phyloP scores from a whole-genome alignment of 2,797 vertebrate species.

The Onychomys leucogaster region DNA sequence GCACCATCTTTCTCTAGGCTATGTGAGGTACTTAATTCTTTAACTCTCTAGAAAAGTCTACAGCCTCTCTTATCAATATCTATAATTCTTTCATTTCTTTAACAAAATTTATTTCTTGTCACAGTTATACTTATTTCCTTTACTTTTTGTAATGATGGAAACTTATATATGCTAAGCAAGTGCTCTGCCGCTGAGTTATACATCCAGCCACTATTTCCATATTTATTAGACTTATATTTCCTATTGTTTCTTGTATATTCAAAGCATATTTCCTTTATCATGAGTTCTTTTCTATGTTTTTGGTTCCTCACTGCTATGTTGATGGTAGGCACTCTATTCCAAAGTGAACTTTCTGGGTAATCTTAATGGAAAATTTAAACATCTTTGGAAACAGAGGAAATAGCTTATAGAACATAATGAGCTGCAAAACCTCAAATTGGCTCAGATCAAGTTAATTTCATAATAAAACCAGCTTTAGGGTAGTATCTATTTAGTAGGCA shows the following conservation, averaged over 20 bases:
- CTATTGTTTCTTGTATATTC: conserved; percentile 25
- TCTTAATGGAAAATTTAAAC: conserved; percentile 32
- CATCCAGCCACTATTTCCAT: background rate
- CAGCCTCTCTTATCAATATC: background rate
- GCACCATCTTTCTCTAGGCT: background rate
- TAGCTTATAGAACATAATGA: conserved; percentile 43
- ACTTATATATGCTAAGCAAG: background rate
- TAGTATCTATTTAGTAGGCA: conserved; percentile 59
- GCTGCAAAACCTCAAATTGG: conserved; percentile 23
- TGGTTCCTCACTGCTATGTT: background rate
- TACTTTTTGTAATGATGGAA: background rate
- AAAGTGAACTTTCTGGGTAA: conserved; percentile 38
- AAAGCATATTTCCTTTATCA: background rate
- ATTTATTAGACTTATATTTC: conserved; percentile 26
- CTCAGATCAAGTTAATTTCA: conserved; percentile 64
- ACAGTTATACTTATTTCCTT: background rate
- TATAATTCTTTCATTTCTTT: conserved; percentile 31
- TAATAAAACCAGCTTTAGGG: conserved; percentile 33
- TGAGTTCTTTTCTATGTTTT: background rate
- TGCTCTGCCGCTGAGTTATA: background rate
- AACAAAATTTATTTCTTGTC: background rate
- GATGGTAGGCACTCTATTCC: conserved; percentile 3
- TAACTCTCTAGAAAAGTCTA: background rate
- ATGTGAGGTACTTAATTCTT: background rate
- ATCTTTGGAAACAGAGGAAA: conserved; percentile 41